phyloP scores from a whole-genome alignment of 1,140 invertebrate species.

The Psilanteris sp. region DNA sequence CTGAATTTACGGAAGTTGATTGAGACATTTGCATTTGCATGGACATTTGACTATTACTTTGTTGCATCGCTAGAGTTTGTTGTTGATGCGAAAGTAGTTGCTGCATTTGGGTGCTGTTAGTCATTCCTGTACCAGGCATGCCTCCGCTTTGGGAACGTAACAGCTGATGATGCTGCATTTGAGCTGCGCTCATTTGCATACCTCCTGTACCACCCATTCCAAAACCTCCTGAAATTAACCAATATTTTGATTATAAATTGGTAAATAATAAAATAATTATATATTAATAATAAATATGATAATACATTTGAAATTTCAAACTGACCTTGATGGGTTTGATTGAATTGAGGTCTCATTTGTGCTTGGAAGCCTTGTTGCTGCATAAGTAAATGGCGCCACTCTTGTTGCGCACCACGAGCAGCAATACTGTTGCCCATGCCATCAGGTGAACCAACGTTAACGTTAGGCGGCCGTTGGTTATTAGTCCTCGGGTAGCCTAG shows the following conservation, averaged over 20 bases:
- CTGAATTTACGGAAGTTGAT: slow-evolving; percentile 75
- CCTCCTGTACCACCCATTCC: slow-evolving; percentile 77
- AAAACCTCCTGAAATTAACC: slow-evolving; percentile 69
- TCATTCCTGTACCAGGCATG: slow-evolving; percentile 72
- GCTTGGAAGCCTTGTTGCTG: slow-evolving; percentile 83
- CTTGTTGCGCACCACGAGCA: slow-evolving; percentile 75
- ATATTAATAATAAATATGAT: too few relatives aligned
- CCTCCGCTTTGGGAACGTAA: slow-evolving; percentile 75
- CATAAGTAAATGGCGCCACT: slow-evolving; percentile 87
- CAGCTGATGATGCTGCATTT: slow-evolving; percentile 81
- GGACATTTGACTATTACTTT: slow-evolving; percentile 79
- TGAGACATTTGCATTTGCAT: slow-evolving; percentile 81
- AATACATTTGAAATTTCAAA: too few relatives aligned
- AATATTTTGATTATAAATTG: too few relatives aligned
- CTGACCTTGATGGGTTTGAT: slow-evolving; percentile 84
- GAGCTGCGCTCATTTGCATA: slow-evolving; percentile 81
- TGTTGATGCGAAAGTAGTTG: slow-evolving; percentile 82
- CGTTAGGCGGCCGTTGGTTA: slow-evolving; percentile 80
- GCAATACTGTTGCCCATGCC: slow-evolving; percentile 74
- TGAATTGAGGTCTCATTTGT: slow-evolving; percentile 83
- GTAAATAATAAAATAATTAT: too few relatives aligned
- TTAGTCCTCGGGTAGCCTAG: slow-evolving; percentile 79
- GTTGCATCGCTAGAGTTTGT: slow-evolving; percentile 83
- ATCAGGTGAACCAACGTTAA: slow-evolving; percentile 80
- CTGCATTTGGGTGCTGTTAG: slow-evolving; percentile 78